phyloP scores from a whole-genome alignment of 2,888 invertebrate genomes.

The Chymomyza caudatula region DNA sequence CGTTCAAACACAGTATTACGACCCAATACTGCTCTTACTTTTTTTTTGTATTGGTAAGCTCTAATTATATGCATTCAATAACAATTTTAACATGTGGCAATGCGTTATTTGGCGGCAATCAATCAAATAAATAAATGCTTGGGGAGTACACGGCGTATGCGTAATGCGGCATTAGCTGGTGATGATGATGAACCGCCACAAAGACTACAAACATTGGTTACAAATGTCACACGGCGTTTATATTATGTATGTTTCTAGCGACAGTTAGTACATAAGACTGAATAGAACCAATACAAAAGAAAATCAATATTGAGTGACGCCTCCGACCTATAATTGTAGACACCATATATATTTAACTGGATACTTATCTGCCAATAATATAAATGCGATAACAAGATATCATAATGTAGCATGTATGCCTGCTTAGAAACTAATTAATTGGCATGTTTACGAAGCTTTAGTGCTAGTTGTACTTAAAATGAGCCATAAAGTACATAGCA shows the following conservation, averaged over 20 bases:
- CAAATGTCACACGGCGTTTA: neutral
- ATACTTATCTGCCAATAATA: neutral
- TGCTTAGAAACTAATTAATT: neutral
- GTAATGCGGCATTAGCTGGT: constrained; percentile 32
- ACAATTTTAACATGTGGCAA: neutral
- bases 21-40: neutral
- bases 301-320: neutral
- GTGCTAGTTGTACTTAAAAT: neutral
- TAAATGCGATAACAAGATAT: neutral
- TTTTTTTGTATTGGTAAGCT: neutral
- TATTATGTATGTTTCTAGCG: constrained; percentile 20
- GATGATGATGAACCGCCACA: constrained; percentile 19
- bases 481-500: neutral
- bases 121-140: constrained; percentile 21
- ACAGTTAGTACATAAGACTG: constrained; percentile 30
- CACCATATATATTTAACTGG: constrained; percentile 8
- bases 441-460: neutral
- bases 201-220: neutral
- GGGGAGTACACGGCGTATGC: constrained; percentile 1
- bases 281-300: constrained; percentile 1
- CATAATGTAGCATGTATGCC: neutral
- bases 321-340: neutral
- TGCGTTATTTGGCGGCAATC: constrained; percentile 14
- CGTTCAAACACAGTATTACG: no score
- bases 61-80: neutral